These are phyloP conservation scores for Drosophila tripunctata DNA, from an alignment of 2,888 invertebrate species.

Conservation along the genomic window DNA sequence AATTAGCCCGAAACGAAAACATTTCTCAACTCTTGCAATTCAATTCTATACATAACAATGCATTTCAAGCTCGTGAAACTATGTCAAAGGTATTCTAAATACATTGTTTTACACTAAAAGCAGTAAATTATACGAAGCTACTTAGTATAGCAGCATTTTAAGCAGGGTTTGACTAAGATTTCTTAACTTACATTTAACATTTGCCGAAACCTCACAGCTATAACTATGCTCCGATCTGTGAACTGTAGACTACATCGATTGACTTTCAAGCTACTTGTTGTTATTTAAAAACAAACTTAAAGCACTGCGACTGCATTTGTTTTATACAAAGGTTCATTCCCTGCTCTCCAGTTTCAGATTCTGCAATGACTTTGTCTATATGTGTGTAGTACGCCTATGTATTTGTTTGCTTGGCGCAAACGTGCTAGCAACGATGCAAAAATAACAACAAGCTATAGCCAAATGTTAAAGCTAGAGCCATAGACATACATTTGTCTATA, in stretches of 20 bases:
- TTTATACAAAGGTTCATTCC: conserved; percentile 6
- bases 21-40: background rate
- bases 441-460: background rate
- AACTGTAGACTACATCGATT: conserved; percentile 10
- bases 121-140: no score
- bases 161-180: no score
- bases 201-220: conserved; percentile 1
- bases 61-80: background rate
- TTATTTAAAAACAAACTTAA: conserved; percentile 63
- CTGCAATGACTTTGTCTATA: conserved; percentile 20
- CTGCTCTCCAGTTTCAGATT: conserved; percentile 26
- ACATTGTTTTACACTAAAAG: no score
- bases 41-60: background rate
- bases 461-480: conserved; percentile 22
- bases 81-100: no score
- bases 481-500: conserved; percentile 49
- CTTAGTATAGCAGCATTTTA: no score
- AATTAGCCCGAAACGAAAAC: conserved; percentile 29
- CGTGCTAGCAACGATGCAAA: conserved; percentile 59
- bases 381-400: conserved; percentile 29
- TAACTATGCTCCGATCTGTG: conserved; percentile 1
- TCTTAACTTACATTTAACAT: background rate
- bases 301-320: conserved; percentile 43
- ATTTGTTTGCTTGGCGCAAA: conserved; percentile 57
- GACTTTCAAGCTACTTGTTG: conserved; percentile 27